A percentile compares a stretch with the other conserved stretches of the same genome.
Evolutionary conservation across 2,113 vertebrate species (phyloP).

Genomic region (Caranx melampygus): DNA sequence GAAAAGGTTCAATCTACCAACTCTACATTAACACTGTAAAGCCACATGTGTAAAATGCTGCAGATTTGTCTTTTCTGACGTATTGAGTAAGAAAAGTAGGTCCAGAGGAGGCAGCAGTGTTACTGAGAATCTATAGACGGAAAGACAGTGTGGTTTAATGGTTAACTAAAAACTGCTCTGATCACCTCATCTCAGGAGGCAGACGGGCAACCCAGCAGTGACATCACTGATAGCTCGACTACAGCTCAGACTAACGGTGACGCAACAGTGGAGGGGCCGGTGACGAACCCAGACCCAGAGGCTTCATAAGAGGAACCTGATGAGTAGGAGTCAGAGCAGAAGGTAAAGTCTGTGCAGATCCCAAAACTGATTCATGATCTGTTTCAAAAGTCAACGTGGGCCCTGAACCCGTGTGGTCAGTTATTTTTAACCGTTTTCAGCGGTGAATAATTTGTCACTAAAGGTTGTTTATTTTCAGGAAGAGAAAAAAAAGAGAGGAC

Average conservation of each 20-base stretch:
- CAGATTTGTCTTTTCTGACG: background rate
- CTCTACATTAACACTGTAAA: background rate
- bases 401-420: background rate
- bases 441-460: background rate
- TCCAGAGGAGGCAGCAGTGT: slow-evolving; percentile 10
- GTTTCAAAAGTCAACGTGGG: background rate
- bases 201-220: background rate
- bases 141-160: slow-evolving; percentile 8
- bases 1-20: slow-evolving; percentile 35
- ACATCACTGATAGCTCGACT: slow-evolving; percentile 27
- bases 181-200: slow-evolving; percentile 37
- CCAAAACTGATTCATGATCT: background rate
- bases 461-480: slow-evolving; percentile 52
- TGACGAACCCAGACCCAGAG: background rate
- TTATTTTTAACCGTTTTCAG: background rate
- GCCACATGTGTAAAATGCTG: background rate
- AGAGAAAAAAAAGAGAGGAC: slow-evolving; percentile 23
- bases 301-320: slow-evolving; percentile 3
- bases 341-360: background rate
- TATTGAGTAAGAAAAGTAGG: background rate
- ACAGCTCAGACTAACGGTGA: slow-evolving; percentile 31
- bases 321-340: background rate
- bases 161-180: slow-evolving; percentile 25
- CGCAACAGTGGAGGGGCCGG: background rate
- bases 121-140: background rate